Evolutionary conservation across 2,113 vertebrate genomes (phyloP).

Genomic region (Lophura nycthemera): DNA sequence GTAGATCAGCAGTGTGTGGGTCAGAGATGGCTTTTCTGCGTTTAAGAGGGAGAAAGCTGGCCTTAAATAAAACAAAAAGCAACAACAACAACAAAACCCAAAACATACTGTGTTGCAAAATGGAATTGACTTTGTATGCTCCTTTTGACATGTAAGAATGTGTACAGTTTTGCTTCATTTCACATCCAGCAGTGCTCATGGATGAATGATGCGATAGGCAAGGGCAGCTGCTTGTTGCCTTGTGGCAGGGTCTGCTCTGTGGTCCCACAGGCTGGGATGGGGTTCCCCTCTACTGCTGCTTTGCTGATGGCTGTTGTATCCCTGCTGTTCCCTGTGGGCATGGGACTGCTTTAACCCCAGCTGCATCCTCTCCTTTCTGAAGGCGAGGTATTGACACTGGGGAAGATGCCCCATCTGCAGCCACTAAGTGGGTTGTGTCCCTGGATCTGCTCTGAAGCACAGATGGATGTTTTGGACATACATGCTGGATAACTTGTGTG

Average conservation of each 20-base stretch:
- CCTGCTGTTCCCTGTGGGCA: not conserved
- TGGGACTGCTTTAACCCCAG: fast-evolving
- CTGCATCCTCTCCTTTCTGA: not conserved
- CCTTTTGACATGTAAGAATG: fast-evolving
- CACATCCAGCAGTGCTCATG: fast-evolving
- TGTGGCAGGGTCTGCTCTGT: not conserved
- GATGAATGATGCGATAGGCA: not conserved
- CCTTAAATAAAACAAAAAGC: not conserved
- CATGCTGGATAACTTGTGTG: not conserved
- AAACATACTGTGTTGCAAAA: not conserved
- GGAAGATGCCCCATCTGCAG: not conserved
- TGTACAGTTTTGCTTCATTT: not conserved
- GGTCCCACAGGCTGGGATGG: fast-evolving
- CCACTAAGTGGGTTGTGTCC: not conserved
- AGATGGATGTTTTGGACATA: not conserved
- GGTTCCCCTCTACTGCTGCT: not conserved
- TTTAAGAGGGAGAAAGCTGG: not conserved
- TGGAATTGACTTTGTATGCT: not conserved
- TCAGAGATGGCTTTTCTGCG: not conserved
- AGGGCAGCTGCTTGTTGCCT: not conserved
- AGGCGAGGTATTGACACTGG: fast-evolving
- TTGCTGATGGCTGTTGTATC: not conserved
- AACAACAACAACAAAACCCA: not conserved
- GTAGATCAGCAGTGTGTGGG: not conserved
- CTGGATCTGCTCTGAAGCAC: not conserved